A percentile compares a stretch with the other conserved stretches of the same genome.
Evolutionary conservation across 2,113 vertebrate species (phyloP).

Genomic region (Nesogale talazaci): DNA sequence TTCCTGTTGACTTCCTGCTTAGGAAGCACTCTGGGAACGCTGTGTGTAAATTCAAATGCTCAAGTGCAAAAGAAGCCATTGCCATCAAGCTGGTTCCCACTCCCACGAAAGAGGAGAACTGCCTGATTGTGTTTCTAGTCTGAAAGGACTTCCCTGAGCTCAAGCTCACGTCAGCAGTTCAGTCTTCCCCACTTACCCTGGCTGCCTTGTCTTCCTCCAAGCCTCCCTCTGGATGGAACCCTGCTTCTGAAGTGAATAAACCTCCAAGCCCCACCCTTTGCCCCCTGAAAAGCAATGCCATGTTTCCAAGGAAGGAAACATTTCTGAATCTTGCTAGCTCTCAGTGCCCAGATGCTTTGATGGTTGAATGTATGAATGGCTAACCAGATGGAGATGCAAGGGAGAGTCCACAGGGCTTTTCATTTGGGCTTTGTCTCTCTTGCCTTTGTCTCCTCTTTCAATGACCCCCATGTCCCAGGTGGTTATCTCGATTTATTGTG

Average conservation of each 20-base stretch:
- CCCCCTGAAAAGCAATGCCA: neutral
- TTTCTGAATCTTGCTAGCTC: constrained; percentile 44
- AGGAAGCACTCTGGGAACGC: neutral
- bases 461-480: neutral
- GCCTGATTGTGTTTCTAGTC: neutral
- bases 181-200: neutral
- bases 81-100: neutral
- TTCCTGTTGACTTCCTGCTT: neutral
- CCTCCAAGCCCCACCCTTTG: neutral
- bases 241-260: neutral
- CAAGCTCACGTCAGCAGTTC: no score
- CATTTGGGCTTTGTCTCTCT: neutral
- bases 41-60: neutral
- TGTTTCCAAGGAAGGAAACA: neutral
- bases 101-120: neutral
- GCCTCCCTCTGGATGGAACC: neutral
- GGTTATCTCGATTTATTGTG: neutral
- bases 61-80: neutral
- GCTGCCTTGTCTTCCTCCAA: neutral
- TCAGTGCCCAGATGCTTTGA: neutral
- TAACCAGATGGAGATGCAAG: rapidly evolving
- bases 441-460: neutral
- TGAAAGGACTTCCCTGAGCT: neutral
- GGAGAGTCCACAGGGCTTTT: rapidly evolving
- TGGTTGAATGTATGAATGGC: neutral